Evolutionary conservation across 2,888 invertebrate species (phyloP), one percentile per base, ranked within the genome.

Genomic region (Cepaea hortensis): DNA sequence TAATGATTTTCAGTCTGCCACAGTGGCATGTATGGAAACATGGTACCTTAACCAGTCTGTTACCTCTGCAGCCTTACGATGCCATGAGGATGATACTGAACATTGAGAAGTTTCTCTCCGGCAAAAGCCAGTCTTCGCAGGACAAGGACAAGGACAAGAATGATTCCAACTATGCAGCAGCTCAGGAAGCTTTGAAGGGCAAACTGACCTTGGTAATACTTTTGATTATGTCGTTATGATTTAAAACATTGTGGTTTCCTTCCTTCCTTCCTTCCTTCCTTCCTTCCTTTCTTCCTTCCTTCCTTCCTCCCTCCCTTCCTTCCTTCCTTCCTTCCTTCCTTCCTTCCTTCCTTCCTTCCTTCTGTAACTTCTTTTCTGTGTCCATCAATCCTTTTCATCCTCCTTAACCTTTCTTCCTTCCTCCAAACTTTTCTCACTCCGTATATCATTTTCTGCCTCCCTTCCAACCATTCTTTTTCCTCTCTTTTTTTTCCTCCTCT

Each of bases 71-170:
- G 94, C 96, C 96, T 18, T 96, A 96, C 83, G 96, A 96, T 92
- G 96, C 96, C 0, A 92, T 96, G 86, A 95, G 95, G 50, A 94
- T 96, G 89, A 95, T 96, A 79, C 95, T 95, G 88, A 96, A 96
- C 91, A 95, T 96, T 72, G 96, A 96, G 88, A 94, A 93, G 87
- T 90, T 91, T 76, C 85, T 93, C 18, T 23, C 87, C 75, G 81
- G 89, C 88, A 35, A 90, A 88, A 81, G 84, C 84, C 79, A 79
- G 86, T 75, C 87, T 85, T 82, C 89, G 88, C 18, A 90, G 90
- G 76, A 91, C 90, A 91, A 92, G 72, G 90, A 91, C 81, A 91
- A 91, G 20, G 89, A 90, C 20, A 91, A 90, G 65, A 82, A 76
- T 82, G 87, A 87, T 20, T 70, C 80, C 88, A 91, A 50, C 87